Percentiles rank a stretch among this genome's conserved stretches.
Conservation (phyloP, 2,113 vertebrate species). For the mouse (Mus musculus) region DNA sequence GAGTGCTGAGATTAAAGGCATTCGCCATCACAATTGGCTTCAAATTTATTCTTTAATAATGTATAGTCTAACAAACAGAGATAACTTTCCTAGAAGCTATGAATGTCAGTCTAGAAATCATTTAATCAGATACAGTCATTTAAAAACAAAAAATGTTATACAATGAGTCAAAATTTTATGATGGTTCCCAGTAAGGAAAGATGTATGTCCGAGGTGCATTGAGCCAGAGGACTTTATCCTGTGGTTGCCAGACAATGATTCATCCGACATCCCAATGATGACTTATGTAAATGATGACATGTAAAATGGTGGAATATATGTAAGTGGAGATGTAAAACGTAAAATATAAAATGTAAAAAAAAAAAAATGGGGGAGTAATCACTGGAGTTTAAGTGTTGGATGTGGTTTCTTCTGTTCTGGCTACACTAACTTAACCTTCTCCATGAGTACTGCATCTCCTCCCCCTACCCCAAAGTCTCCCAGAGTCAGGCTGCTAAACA, state of each 20-base stretch:
- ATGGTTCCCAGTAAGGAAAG: neutral
- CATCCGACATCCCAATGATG: neutral
- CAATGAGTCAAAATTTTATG: neutral
- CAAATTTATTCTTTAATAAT: neutral
- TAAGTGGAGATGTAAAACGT: no score
- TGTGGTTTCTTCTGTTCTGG: neutral
- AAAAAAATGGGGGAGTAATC: neutral
- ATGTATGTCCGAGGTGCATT: neutral
- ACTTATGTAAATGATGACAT: neutral
- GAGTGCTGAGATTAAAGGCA: neutral
- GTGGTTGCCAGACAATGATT: neutral
- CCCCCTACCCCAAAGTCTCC: rapidly evolving
- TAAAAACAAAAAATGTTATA: conserved; percentile 2
- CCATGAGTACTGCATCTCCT: neutral
- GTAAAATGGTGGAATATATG: no score
- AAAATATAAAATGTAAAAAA: no score
- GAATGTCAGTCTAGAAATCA: conserved; percentile 26
- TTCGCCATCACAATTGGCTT: neutral
- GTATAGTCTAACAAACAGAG: neutral
- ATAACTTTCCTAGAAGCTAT: neutral
- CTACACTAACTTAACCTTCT: neutral
- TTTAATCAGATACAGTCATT: neutral
- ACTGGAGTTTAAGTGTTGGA: neutral
- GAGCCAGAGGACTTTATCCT: neutral
- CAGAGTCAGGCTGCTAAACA: neutral